A percentile compares a stretch with the other conserved stretches of the same genome.
Conservation (phyloP, 2,797 vertebrate species). For the Tokudaia tokunoshimensis region DNA sequence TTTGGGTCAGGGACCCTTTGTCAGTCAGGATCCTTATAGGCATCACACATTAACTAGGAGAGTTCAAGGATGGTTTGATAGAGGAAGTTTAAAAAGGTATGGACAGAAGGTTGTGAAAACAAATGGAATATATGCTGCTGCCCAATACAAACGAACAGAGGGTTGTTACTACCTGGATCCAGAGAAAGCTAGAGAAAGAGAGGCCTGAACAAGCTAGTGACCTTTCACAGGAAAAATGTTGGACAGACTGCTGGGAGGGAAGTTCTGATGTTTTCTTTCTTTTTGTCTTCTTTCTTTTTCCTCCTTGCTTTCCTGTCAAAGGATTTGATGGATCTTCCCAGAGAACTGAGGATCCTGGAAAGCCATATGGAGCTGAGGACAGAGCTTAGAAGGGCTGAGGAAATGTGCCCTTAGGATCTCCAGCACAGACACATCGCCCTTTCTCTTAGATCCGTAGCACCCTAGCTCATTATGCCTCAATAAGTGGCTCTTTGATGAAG, state of each 20-base stretch:
- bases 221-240: not conserved
- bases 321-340: rapidly evolving
- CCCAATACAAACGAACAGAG: not conserved
- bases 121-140: not conserved
- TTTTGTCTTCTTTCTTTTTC: not conserved
- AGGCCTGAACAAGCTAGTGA: not conserved
- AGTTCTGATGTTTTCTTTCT: not conserved
- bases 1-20: not conserved
- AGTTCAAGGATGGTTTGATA: not conserved
- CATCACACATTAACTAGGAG: not conserved
- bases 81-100: not conserved
- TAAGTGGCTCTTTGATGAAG: not conserved
- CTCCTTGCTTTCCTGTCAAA: not conserved
- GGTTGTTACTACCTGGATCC: not conserved
- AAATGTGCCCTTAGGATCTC: not conserved
- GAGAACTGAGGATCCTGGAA: not conserved
- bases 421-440: not conserved
- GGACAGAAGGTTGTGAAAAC: not conserved
- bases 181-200: too few relatives aligned
- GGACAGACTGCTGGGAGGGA: not conserved
- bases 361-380: not conserved
- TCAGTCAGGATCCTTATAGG: not conserved
- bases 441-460: not conserved
- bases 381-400: not conserved
- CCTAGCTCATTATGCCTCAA: not conserved